Evolutionary conservation across 1,140 invertebrate genomes (phyloP).

Genomic region (Megalopta genalis): DNA sequence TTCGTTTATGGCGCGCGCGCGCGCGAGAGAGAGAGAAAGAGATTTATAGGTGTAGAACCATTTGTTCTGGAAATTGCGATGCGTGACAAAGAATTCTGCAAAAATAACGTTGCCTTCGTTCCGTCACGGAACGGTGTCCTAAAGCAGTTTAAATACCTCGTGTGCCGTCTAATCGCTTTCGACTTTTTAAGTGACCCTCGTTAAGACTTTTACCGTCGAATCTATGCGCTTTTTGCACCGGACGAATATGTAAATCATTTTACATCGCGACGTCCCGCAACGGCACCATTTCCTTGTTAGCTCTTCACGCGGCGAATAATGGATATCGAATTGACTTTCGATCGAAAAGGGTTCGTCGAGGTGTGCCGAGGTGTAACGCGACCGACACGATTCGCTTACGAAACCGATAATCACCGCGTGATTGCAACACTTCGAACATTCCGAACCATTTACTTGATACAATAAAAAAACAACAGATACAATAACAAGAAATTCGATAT

Average conservation of each 20-base stretch:
- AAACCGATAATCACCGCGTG: too few relatives aligned
- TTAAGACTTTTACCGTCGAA: conserved; percentile 33
- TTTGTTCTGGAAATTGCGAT: conserved; percentile 7
- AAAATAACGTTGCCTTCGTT: conserved; percentile 3
- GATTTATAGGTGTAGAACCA: not conserved
- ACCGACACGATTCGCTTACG: not conserved
- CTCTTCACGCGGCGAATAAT: conserved; percentile 47
- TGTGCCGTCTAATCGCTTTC: conserved; percentile 44
- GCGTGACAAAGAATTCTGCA: conserved; percentile 42
- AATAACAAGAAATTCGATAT: too few relatives aligned
- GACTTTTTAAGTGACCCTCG: conserved; percentile 52
- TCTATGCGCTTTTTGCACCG: conserved; percentile 1
- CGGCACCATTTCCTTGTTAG: conserved; percentile 62
- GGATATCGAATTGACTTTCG: conserved; percentile 45
- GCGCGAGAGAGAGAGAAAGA: too few relatives aligned
- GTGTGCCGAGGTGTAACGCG: conserved; percentile 1
- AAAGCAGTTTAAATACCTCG: conserved; percentile 42
- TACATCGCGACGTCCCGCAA: conserved; percentile 64
- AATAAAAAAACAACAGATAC: too few relatives aligned
- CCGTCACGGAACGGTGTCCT: conserved; percentile 36
- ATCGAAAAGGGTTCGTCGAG: conserved; percentile 39
- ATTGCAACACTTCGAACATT: not conserved
- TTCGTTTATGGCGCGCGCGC: not conserved
- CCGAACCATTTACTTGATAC: too few relatives aligned
- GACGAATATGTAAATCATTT: conserved; percentile 49